These are phyloP conservation scores for Montifringilla adamsi DNA, from an alignment of 2,113 vertebrate genomes.

Conservation along the genomic window DNA sequence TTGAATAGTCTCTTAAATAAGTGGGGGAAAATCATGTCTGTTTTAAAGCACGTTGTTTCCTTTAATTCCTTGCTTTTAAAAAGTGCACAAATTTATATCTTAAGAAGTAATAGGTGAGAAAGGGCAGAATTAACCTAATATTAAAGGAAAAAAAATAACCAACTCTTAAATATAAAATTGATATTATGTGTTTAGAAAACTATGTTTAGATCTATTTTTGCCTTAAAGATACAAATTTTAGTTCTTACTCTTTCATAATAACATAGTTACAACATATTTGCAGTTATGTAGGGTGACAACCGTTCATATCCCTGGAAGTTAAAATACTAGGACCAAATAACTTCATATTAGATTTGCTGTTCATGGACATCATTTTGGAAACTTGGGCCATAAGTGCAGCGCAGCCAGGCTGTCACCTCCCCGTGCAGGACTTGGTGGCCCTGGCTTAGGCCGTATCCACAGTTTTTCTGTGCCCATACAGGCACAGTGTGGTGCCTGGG, in stretches of 20 bases:
- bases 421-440: neutral
- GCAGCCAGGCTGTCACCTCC: neutral
- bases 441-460: neutral
- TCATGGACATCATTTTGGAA: neutral
- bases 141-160: neutral
- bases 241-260: neutral
- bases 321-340: neutral
- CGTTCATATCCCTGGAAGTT: neutral
- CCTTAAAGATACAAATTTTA: neutral
- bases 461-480: neutral
- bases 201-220: neutral
- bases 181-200: neutral
- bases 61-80: neutral
- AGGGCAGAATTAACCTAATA: neutral
- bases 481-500: neutral
- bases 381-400: neutral
- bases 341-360: neutral
- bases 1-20: neutral
- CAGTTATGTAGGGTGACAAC: rapidly evolving
- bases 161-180: neutral
- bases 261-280: neutral
- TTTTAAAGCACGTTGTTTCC: neutral
- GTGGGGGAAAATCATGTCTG: neutral
- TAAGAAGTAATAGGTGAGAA: neutral
- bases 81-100: neutral